Evolutionary conservation across 2,888 invertebrate genomes (phyloP).

Genomic region (Thymelicus acteon): DNA sequence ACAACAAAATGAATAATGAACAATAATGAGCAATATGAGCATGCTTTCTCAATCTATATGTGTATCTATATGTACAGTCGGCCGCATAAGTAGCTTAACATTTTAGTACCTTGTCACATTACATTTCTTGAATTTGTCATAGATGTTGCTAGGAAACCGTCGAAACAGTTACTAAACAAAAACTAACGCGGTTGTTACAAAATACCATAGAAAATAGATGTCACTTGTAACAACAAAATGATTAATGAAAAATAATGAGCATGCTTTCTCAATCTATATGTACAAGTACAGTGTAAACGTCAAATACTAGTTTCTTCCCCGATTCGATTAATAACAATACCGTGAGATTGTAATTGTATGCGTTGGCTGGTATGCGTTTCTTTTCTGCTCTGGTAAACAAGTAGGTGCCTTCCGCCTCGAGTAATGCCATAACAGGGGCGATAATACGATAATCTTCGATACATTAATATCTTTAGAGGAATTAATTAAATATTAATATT

Average conservation of each 20-base stretch:
- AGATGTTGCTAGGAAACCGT: too few relatives aligned
- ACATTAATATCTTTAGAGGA: neutral
- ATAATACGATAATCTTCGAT: slow-evolving; percentile 32
- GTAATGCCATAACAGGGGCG: slow-evolving; percentile 19
- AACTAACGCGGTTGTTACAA: too few relatives aligned
- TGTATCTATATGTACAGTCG: too few relatives aligned
- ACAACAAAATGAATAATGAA: neutral
- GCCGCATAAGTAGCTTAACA: too few relatives aligned
- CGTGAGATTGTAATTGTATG: slow-evolving; percentile 41
- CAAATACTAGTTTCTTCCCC: slow-evolving; percentile 9
- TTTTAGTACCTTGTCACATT: too few relatives aligned
- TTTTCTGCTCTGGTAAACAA: slow-evolving; percentile 59
- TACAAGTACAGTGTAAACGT: neutral
- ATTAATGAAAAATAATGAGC: neutral
- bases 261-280: neutral
- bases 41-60: neutral
- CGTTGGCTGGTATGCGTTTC: slow-evolving; percentile 59
- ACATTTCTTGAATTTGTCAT: too few relatives aligned
- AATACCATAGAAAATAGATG: too few relatives aligned
- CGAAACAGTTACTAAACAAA: too few relatives aligned
- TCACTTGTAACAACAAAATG: too few relatives aligned
- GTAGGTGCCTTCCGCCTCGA: slow-evolving; percentile 53
- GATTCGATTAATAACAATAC: slow-evolving; percentile 31
- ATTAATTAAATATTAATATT: too few relatives aligned
- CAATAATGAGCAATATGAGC: neutral